phyloP scores from a whole-genome alignment of 1,140 invertebrate species.

The Choristoneura fumiferana region DNA sequence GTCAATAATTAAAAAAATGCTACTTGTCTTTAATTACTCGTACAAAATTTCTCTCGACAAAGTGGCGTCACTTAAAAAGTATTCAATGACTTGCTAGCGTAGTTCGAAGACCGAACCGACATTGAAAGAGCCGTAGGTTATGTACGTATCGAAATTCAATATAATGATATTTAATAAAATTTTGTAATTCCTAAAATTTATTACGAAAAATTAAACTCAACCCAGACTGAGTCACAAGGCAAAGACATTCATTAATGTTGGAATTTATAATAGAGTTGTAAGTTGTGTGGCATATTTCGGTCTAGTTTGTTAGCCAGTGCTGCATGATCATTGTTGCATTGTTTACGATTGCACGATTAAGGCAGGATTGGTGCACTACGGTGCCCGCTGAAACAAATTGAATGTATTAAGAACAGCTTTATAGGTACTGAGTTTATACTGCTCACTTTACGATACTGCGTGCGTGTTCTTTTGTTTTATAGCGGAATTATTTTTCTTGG shows the following conservation, averaged over 20 bases:
- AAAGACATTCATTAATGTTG: not conserved
- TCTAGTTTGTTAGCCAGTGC: constrained; percentile 17
- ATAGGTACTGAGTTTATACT: constrained; percentile 48
- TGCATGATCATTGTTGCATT: constrained; percentile 44
- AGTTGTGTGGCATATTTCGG: not conserved
- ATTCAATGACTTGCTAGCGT: too few species aligned
- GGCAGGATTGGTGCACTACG: constrained; percentile 29
- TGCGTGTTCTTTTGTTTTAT: constrained; percentile 64
- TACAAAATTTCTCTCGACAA: too few species aligned
- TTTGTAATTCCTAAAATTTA: too few species aligned
- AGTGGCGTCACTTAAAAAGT: too few species aligned
- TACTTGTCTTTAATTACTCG: too few species aligned
- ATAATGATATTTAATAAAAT: too few species aligned
- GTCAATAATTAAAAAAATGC: too few species aligned
- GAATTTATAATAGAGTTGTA: not conserved
- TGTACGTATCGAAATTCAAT: too few species aligned
- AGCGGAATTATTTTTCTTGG: constrained; percentile 40
- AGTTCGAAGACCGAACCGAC: too few species aligned
- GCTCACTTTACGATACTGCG: constrained; percentile 51
- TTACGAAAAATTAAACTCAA: too few species aligned
- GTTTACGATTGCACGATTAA: constrained; percentile 48
- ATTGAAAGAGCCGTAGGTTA: too few species aligned
- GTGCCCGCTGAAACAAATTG: constrained; percentile 52
- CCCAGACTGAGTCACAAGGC: not conserved
- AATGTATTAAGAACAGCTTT: constrained; percentile 61